Evolutionary conservation across 1,140 invertebrate genomes (phyloP).

Genomic region (Sminthurides bifidus): DNA sequence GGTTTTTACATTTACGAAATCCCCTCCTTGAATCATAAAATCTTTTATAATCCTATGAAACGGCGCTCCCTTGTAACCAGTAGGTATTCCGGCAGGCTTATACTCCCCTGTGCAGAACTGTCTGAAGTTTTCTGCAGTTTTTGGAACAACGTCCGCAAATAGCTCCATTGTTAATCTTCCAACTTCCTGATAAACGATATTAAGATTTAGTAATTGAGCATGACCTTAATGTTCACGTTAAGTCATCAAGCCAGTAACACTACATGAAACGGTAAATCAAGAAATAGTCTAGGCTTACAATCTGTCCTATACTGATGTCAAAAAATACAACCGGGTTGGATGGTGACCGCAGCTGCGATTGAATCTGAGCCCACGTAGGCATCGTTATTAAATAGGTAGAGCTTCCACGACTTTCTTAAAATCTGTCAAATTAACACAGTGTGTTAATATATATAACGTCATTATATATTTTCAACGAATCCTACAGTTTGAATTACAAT

Average conservation of each 20-base stretch:
- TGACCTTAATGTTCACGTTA: not conserved
- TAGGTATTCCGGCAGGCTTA: slow-evolving; percentile 76
- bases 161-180: slow-evolving; percentile 40
- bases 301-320: slow-evolving; percentile 54
- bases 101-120: slow-evolving; percentile 96
- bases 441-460: not conserved
- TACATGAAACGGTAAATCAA: not conserved
- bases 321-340: slow-evolving; percentile 79
- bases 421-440: not conserved
- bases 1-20: slow-evolving; percentile 83
- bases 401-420: not conserved
- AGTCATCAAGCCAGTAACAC: not conserved
- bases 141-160: slow-evolving; percentile 91
- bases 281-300: slow-evolving; percentile 37
- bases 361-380: slow-evolving; percentile 85
- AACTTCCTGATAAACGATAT: slow-evolving; percentile 32
- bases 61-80: slow-evolving; percentile 88
- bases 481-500: too few relatives aligned
- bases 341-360: slow-evolving; percentile 74
- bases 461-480: too few relatives aligned
- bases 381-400: slow-evolving; percentile 41
- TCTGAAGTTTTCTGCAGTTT: slow-evolving; percentile 96
- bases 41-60: slow-evolving; percentile 96
- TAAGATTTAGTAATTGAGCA: slow-evolving; percentile 11
- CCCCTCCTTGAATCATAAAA: slow-evolving; percentile 98